Base-by-base conservation (phyloP, 1,140 invertebrate species). In the Adoxophyes honmai region DNA sequence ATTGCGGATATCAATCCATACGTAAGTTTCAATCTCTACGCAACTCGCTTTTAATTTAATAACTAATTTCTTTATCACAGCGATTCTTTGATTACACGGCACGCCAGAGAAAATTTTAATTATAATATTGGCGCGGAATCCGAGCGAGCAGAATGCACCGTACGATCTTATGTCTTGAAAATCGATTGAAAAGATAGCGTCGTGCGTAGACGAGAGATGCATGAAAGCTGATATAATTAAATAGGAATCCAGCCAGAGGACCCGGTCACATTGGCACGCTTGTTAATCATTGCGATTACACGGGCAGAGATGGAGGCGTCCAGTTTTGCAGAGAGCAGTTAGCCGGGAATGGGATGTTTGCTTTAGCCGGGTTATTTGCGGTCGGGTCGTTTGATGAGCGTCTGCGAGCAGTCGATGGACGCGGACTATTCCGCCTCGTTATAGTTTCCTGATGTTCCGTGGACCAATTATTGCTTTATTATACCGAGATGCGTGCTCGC, bases 171-270 rank as follows among this genome's bases (percentile, higher is more conserved):
- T n/a, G n/a, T n/a, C 42, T 48, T 28, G 42, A 48, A 48, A 28
- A 28, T 28, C 42, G 42, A 48, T 48, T 48, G 42, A 48, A 48
- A 48, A 13, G 42, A 48, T 48, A 48, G 21, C 34, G 52, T 34
- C 52, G 9, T 13, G 28, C 52, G 34, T 53, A 53, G 52, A 35
- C 52, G 35, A 59, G 59, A 80, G 75, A 81, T 74, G 66, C 57
- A 69, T 78, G 68, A 70, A 72, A 79, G 73, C 72, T 73, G 75
- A 73, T 74, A 78, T 69, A 74, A 79, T 75, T 77, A 75, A 65
- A 77, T 55, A 66, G 64, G 69, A 69, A 81, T 78, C 67, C 68
- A 81, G 71, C 67, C 68, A 81, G 71, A 75, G 68, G 72, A 73
- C 66, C 69, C 57, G 74, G 78, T 79, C 69, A 75, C 64, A 71